A percentile compares a stretch with the other conserved stretches of the same genome.
Evolutionary conservation across 2,113 vertebrate genomes (phyloP).

Genomic region (Pachycephala philippinensis): DNA sequence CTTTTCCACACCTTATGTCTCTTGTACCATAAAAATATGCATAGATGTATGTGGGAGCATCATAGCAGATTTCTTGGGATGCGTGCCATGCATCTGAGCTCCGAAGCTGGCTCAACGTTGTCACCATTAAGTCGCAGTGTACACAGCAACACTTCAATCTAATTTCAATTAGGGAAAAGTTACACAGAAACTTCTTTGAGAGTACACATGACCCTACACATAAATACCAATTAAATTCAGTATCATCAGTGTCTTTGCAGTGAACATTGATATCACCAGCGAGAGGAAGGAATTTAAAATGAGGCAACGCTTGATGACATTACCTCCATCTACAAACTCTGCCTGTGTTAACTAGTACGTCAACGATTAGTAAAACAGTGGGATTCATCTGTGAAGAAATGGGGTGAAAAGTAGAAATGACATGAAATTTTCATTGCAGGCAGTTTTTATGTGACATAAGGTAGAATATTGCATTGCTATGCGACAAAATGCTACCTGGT

Average conservation of each 20-base stretch:
- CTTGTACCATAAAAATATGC: slow-evolving; percentile 67
- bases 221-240: slow-evolving; percentile 54
- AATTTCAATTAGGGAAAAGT: slow-evolving; percentile 63
- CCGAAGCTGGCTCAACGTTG: slow-evolving; percentile 53
- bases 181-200: slow-evolving; percentile 58
- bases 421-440: not conserved
- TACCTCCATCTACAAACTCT: slow-evolving; percentile 40
- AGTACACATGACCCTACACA: slow-evolving; percentile 12
- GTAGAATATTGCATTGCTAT: not conserved
- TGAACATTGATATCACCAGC: not conserved
- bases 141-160: slow-evolving; percentile 59
- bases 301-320: slow-evolving; percentile 28
- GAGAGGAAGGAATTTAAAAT: slow-evolving; percentile 46
- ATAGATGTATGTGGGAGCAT: slow-evolving; percentile 66
- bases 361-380: slow-evolving; percentile 6
- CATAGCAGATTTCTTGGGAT: slow-evolving; percentile 51
- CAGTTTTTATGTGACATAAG: not conserved
- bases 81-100: slow-evolving; percentile 38
- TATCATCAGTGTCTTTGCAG: not conserved
- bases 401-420: not conserved
- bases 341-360: slow-evolving; percentile 35
- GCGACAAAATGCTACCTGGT: not conserved
- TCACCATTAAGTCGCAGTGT: slow-evolving; percentile 50
- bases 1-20: slow-evolving; percentile 70
- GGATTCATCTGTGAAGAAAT: not conserved